A percentile compares a stretch with the other conserved stretches of the same genome.
Conservation (phyloP, 2,888 invertebrate species). For the Kuschelorhynchus macadamiae region DNA sequence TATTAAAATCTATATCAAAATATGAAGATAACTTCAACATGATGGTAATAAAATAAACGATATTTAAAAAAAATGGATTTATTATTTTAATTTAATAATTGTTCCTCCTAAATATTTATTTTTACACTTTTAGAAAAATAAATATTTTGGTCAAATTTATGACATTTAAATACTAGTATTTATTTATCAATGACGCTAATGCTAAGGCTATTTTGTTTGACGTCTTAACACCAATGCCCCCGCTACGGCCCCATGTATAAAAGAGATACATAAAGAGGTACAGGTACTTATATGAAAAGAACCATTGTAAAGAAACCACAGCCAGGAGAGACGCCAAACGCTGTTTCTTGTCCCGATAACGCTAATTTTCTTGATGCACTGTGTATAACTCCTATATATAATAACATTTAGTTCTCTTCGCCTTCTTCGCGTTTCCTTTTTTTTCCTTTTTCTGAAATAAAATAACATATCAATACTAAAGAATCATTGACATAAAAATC, state of each 20-base stretch:
- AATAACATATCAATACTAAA: neutral
- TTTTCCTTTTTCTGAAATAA: slow-evolving; percentile 75
- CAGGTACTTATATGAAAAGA: slow-evolving; percentile 5
- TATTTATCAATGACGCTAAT: no score
- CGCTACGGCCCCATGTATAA: slow-evolving; percentile 1
- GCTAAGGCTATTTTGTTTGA: neutral
- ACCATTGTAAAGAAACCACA: slow-evolving; percentile 28
- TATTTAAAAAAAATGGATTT: no score
- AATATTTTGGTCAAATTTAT: neutral
- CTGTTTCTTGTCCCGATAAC: slow-evolving; percentile 30
- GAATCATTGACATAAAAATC: neutral
- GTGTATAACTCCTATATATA: slow-evolving; percentile 21
- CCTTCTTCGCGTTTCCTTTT: slow-evolving; percentile 82
- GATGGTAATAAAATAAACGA: neutral
- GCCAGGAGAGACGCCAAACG: slow-evolving; percentile 40
- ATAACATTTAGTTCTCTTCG: slow-evolving; percentile 64
- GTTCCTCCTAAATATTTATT: no score
- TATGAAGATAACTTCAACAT: neutral
- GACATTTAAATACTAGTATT: neutral
- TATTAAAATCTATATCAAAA: neutral
- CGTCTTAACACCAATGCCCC: neutral
- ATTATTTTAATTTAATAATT: no score
- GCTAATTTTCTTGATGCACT: slow-evolving; percentile 37
- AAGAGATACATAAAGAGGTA: neutral
- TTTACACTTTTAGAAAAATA: neutral